A percentile compares a stretch with the other conserved stretches of the same genome.
phyloP scores from a whole-genome alignment of 2,888 invertebrate species.

The Phaedon cochleariae region DNA sequence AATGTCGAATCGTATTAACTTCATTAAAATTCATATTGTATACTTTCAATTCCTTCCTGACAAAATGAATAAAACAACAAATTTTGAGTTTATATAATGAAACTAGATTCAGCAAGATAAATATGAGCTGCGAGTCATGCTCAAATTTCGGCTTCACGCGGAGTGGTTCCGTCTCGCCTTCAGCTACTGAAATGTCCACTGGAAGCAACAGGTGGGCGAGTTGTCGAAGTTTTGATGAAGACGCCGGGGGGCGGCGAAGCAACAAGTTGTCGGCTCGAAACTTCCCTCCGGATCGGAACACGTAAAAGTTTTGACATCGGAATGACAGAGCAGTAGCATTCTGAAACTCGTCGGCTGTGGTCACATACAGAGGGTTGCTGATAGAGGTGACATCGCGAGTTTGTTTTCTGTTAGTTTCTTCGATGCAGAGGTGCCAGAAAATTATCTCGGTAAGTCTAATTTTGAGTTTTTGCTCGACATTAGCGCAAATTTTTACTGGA shows the following conservation, averaged over 20 bases:
- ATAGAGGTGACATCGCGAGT: background rate
- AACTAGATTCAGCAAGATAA: too few relatives aligned
- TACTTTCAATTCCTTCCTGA: too few relatives aligned
- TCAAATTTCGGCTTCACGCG: too few relatives aligned
- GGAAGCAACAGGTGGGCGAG: constrained; percentile 37
- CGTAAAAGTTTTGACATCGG: constrained; percentile 42
- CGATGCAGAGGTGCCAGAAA: background rate
- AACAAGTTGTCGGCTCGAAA: constrained; percentile 35
- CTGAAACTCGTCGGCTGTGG: constrained; percentile 38
- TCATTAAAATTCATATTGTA: too few relatives aligned
- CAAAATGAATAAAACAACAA: too few relatives aligned
- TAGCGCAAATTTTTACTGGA: too few relatives aligned
- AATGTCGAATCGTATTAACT: too few relatives aligned
- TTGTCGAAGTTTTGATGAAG: constrained; percentile 19
- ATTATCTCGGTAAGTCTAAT: background rate
- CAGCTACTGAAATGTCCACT: too few relatives aligned
- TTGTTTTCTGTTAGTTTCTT: constrained; percentile 1
- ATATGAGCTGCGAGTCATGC: too few relatives aligned
- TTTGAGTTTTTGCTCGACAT: background rate
- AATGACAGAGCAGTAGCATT: constrained; percentile 41
- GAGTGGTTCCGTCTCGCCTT: too few relatives aligned
- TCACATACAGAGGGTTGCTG: constrained; percentile 29
- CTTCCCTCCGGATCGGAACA: constrained; percentile 27
- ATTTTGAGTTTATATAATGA: too few relatives aligned
- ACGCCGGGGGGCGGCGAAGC: constrained; percentile 19